A percentile compares a stretch with the other conserved stretches of the same genome.
Conservation (phyloP, 2,113 vertebrate species). For the Nesoenas mayeri region DNA sequence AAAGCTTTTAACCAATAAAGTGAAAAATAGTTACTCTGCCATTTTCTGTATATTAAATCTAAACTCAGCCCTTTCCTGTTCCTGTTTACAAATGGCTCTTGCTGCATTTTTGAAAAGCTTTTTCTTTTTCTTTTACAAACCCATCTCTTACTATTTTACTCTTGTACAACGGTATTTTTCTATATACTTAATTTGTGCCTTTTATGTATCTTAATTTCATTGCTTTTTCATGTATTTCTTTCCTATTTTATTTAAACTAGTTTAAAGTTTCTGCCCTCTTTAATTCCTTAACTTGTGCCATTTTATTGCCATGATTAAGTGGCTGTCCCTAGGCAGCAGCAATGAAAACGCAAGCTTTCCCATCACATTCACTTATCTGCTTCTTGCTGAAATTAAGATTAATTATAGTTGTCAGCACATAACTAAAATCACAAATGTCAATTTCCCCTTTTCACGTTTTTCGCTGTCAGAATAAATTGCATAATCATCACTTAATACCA, state of each 20-base stretch:
- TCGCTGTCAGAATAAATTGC: slow-evolving; percentile 70
- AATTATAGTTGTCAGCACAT: slow-evolving; percentile 66
- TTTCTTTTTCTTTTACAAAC: background rate
- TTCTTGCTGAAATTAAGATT: slow-evolving; percentile 61
- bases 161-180: background rate
- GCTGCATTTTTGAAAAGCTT: background rate
- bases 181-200: background rate
- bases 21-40: background rate
- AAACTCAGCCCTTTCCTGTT: background rate
- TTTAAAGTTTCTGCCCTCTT: background rate
- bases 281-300: background rate
- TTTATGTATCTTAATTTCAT: background rate
- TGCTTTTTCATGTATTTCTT: background rate
- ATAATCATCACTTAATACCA: slow-evolving; percentile 68
- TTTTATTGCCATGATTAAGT: slow-evolving; percentile 40
- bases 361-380: slow-evolving; percentile 61
- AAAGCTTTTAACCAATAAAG: background rate
- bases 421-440: slow-evolving; percentile 67
- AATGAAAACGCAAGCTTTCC: slow-evolving; percentile 31
- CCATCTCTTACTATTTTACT: background rate
- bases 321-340: slow-evolving; percentile 26
- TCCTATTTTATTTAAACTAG: background rate
- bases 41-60: background rate
- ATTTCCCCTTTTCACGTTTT: slow-evolving; percentile 68
- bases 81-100: background rate